These are phyloP conservation scores for Solea senegalensis DNA, from an alignment of 2,113 vertebrate genomes.

Conservation along the genomic window DNA sequence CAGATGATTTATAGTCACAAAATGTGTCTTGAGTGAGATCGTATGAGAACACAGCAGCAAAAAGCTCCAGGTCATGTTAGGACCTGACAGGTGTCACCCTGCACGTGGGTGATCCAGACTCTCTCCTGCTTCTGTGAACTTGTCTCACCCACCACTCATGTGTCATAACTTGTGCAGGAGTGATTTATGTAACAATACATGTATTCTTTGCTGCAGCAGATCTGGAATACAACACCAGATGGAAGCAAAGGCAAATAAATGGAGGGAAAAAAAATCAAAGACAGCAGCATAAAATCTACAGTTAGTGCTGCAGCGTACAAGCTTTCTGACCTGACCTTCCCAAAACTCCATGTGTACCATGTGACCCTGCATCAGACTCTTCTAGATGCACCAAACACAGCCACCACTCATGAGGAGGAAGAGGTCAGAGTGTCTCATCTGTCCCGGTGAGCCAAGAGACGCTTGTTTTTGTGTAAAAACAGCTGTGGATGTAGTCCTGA, in stretches of 20 bases:
- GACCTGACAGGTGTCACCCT: slow-evolving; percentile 36
- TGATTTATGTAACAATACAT: background rate
- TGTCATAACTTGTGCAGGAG: background rate
- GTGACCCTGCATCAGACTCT: background rate
- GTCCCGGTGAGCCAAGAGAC: slow-evolving; percentile 52
- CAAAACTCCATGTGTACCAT: too few relatives aligned
- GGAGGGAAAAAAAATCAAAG: background rate
- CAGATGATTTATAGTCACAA: too few relatives aligned
- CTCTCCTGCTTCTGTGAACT: too few relatives aligned
- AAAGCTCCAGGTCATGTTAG: background rate
- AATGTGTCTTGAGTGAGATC: too few relatives aligned
- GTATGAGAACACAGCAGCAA: too few relatives aligned
- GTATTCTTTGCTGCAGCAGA: slow-evolving; percentile 24
- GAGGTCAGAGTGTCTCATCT: slow-evolving; percentile 42
- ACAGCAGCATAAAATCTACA: background rate
- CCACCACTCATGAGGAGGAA: slow-evolving; percentile 11
- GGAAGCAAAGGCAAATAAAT: background rate
- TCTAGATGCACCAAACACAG: slow-evolving; percentile 27
- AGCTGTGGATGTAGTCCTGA: slow-evolving; percentile 57
- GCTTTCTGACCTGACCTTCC: slow-evolving; percentile 2
- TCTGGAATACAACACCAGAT: too few relatives aligned
- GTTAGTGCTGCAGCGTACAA: background rate
- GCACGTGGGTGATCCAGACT: background rate
- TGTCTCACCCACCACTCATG: too few relatives aligned
- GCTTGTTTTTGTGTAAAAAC: slow-evolving; percentile 46